phyloP scores from a whole-genome alignment of 92 coral and sea anemone genomes.

The Epizoanthus ramosus region DNA sequence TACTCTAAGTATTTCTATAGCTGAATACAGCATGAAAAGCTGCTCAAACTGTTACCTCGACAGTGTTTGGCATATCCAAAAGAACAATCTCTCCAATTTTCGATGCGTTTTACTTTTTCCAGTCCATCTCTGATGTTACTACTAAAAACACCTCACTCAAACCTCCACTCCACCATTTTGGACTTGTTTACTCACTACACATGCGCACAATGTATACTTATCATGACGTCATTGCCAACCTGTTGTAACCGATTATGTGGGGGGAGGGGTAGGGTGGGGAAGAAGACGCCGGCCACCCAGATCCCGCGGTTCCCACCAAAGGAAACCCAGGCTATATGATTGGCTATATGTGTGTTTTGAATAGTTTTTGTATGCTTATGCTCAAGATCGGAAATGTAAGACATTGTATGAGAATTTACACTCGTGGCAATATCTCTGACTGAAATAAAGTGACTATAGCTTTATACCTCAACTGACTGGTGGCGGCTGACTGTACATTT shows the following conservation, averaged over 20 bases:
- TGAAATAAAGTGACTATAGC: too few relatives aligned
- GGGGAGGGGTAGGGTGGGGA: not conserved
- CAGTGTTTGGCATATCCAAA: constrained; percentile 41
- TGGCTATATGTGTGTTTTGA: too few relatives aligned
- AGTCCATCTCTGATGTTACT: not conserved
- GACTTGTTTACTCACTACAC: constrained; percentile 24
- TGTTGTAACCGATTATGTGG: not conserved
- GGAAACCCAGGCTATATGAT: too few relatives aligned
- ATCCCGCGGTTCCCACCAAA: too few relatives aligned
- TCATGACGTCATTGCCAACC: constrained; percentile 9
- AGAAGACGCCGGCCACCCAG: not conserved
- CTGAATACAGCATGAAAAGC: not conserved
- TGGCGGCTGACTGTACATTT: too few relatives aligned
- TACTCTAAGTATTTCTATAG: not conserved
- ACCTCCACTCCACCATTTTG: constrained; percentile 39
- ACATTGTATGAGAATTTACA: too few relatives aligned
- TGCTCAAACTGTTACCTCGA: constrained; percentile 5
- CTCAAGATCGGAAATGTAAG: too few relatives aligned
- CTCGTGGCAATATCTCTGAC: too few relatives aligned
- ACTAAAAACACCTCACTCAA: constrained; percentile 2
- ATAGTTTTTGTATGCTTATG: too few relatives aligned
- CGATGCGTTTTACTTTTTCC: not conserved
- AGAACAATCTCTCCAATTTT: not conserved
- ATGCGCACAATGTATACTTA: not conserved
- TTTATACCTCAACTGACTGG: too few relatives aligned